Conservation (phyloP, 2,888 invertebrate species). For the Drymonia ruficornis region DNA sequence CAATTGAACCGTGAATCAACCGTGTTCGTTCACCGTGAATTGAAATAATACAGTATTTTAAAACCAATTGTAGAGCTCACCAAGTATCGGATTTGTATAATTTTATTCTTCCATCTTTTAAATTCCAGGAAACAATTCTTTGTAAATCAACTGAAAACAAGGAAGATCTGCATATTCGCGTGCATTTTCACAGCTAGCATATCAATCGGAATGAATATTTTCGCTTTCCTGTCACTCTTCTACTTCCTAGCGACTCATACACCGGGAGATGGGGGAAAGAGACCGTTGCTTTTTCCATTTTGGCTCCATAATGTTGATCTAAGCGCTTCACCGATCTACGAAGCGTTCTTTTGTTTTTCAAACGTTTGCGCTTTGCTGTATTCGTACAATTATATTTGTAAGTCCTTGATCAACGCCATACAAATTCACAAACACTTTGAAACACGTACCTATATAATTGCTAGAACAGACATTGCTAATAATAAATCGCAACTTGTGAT, state of each 20-base stretch:
- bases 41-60: no score
- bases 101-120: slow-evolving; percentile 1
- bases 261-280: slow-evolving; percentile 34
- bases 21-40: no score
- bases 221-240: slow-evolving; percentile 35
- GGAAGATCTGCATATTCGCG: slow-evolving; percentile 49
- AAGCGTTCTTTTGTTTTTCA: slow-evolving; percentile 49
- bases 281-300: slow-evolving; percentile 59
- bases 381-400: slow-evolving; percentile 54
- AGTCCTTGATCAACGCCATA: slow-evolving; percentile 34
- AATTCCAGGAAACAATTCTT: slow-evolving; percentile 55
- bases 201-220: slow-evolving; percentile 36
- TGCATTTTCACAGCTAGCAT: slow-evolving; percentile 38
- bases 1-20: no score
- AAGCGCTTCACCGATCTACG: slow-evolving; percentile 52
- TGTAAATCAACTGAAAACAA: slow-evolving; percentile 51
- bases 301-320: slow-evolving; percentile 55
- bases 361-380: slow-evolving; percentile 42
- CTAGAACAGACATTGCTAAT: no score
- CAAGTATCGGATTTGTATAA: no score
- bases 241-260: slow-evolving; percentile 40
- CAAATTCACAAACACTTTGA: no score
- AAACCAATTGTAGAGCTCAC: neutral
- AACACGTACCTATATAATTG: no score
- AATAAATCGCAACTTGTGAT: no score